A percentile compares a stretch with the other conserved stretches of the same genome.
phyloP scores from a whole-genome alignment of 2,888 invertebrate genomes.

The Pollenia amentaria region DNA sequence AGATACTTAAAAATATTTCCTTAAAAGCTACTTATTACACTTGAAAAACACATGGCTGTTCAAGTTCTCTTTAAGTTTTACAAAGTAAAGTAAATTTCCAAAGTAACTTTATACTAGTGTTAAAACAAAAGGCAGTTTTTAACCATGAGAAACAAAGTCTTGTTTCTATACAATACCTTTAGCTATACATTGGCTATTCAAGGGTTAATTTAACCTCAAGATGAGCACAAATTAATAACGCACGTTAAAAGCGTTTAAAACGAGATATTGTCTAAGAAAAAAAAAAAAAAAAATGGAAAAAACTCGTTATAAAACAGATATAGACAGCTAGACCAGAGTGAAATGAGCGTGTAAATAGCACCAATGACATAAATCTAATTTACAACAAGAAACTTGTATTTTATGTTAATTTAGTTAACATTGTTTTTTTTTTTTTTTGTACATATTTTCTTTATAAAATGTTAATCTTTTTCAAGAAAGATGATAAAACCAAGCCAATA shows the following conservation, averaged over 20 bases:
- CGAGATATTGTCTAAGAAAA: slow-evolving; percentile 19
- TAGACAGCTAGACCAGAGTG: neutral
- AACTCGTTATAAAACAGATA: slow-evolving; percentile 10
- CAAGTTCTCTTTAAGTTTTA: too few relatives aligned
- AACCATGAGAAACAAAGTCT: too few relatives aligned
- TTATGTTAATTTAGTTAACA: slow-evolving; percentile 61
- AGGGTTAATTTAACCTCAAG: slow-evolving; percentile 10
- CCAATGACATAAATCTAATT: slow-evolving; percentile 52
- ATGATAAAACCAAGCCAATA: slow-evolving; percentile 21
- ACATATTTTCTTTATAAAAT: neutral
- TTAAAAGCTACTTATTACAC: too few relatives aligned
- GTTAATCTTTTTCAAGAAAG: slow-evolving; percentile 15
- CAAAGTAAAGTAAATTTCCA: too few relatives aligned
- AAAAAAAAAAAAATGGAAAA: too few relatives aligned
- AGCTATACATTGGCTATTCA: neutral
- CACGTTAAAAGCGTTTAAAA: slow-evolving; percentile 41
- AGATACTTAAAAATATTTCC: too few relatives aligned
- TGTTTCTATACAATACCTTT: too few relatives aligned
- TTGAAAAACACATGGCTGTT: neutral
- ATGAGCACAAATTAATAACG: slow-evolving; percentile 34
- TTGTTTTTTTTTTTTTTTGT: neutral
- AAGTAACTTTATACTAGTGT: neutral
- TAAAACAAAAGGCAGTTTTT: neutral
- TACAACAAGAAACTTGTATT: slow-evolving; percentile 54
- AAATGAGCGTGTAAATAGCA: neutral